phyloP scores from a whole-genome alignment of 2,888 invertebrate genomes.

The Leptura quadrifasciata region DNA sequence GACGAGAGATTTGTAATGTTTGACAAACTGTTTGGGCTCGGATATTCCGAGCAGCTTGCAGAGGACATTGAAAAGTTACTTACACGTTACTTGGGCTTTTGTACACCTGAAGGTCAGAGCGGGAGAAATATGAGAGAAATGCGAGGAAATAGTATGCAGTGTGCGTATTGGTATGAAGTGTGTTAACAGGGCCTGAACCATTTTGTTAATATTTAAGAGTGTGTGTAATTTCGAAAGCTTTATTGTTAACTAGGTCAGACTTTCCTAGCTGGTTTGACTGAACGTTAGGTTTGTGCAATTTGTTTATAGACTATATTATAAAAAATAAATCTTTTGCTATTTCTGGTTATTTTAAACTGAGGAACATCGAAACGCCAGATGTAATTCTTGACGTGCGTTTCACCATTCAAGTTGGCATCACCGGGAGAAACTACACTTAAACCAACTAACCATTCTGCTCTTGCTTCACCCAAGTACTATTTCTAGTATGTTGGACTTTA shows the following conservation, averaged over 20 bases:
- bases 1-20: slow-evolving; percentile 74
- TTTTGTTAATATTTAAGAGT: not conserved
- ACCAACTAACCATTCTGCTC: too few species aligned
- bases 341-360: not conserved
- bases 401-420: too few species aligned
- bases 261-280: not conserved
- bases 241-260: slow-evolving; percentile 1
- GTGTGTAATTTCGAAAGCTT: not conserved
- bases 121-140: slow-evolving; percentile 20
- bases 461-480: too few species aligned
- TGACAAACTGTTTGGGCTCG: slow-evolving; percentile 74
- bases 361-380: too few species aligned
- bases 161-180: too few species aligned
- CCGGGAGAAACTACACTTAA: too few species aligned
- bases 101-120: not conserved
- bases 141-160: too few species aligned
- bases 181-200: too few species aligned
- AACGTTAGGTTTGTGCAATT: slow-evolving; percentile 1
- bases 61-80: slow-evolving; percentile 74
- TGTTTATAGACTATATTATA: not conserved
- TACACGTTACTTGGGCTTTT: slow-evolving; percentile 59
- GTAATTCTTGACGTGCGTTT: too few species aligned
- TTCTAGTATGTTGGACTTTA: too few species aligned
- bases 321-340: not conserved
- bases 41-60: slow-evolving; percentile 76